Base-by-base conservation (phyloP, 2,113 vertebrate species). In the Aptenodytes patagonicus region DNA sequence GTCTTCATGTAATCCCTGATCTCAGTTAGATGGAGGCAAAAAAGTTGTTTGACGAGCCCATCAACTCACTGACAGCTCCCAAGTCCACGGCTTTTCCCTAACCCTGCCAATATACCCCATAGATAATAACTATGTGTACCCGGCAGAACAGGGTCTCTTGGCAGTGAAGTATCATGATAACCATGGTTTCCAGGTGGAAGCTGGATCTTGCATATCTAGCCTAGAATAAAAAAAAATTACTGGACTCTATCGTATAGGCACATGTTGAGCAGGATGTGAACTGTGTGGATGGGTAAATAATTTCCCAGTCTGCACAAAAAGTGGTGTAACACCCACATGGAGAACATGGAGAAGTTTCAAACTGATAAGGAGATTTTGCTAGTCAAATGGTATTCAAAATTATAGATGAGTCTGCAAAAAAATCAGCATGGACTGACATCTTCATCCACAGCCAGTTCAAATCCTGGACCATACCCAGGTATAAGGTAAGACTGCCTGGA, bases 401-500 rank as follows among this genome's bases (percentile, higher is more conserved):
- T 81, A 47, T 31, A 66, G 9, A 57, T 49, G 57, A 87, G 38
- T 60, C 21, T 80, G 79, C 4, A 90, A 77, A 69, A 46, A 57
- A 64, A 9, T 52, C 51, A 60, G 2, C 13, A 22, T 13, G 36
- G 51, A 44, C 31, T 60, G 21, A 61, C 2, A 17, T 49, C 34
- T 90, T 75, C 32, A 62, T 69, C 46, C 31, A 54, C 31, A 85
- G 57, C 38, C 89, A 80, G 16, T 54, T 61, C 11, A 91, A 69
- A 87, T 22, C 44, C 81, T 95, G 97, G 89, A 87, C 22, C 11
- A 17, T 79, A 72, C 22, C 70, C 83, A 87, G 61, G 40, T 73
- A n/a, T 42, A 81, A 90, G 64, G 77, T 87, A 96, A 95, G 94
- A 95, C 93, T 91, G 83, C 34, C 65, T 94, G 96, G 94, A 96